Evolutionary conservation across 2,888 invertebrate species (phyloP).

Genomic region (Athalia cordata): DNA sequence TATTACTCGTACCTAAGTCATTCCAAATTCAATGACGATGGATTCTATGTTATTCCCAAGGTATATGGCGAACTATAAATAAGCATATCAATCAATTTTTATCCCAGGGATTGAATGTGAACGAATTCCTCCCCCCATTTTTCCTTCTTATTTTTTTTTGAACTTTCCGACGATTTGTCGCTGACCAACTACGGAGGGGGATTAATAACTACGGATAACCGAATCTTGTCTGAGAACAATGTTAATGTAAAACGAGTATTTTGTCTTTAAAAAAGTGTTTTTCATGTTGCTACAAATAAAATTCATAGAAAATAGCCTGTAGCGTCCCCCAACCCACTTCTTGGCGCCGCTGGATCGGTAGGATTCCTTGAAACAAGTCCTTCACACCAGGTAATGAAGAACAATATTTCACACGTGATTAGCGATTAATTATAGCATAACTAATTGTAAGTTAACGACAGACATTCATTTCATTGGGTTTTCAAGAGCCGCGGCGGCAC

Average conservation of each 20-base stretch:
- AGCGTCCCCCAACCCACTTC: no score
- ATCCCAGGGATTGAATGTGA: not conserved
- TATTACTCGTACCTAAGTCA: not conserved
- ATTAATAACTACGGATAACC: not conserved
- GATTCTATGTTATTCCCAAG: not conserved
- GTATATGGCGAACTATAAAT: not conserved
- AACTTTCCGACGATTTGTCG: no score
- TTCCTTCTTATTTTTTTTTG: not conserved
- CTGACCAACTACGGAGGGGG: no score
- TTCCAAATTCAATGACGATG: not conserved
- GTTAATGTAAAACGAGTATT: slow-evolving; percentile 47
- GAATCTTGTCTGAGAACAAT: not conserved
- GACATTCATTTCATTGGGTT: not conserved
- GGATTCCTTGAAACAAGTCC: no score
- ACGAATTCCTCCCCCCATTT: not conserved
- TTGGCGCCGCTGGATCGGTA: no score
- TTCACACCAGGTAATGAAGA: no score
- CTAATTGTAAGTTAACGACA: no score
- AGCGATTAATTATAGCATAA: no score
- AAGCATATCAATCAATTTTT: slow-evolving; percentile 3
- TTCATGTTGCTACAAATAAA: slow-evolving; percentile 44
- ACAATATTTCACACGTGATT: no score
- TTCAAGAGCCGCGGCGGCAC: not conserved
- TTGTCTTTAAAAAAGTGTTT: slow-evolving; percentile 49
- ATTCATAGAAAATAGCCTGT: slow-evolving; percentile 7